Base-by-base conservation (phyloP, 1,140 invertebrate species). In the Microvelia longipes region DNA sequence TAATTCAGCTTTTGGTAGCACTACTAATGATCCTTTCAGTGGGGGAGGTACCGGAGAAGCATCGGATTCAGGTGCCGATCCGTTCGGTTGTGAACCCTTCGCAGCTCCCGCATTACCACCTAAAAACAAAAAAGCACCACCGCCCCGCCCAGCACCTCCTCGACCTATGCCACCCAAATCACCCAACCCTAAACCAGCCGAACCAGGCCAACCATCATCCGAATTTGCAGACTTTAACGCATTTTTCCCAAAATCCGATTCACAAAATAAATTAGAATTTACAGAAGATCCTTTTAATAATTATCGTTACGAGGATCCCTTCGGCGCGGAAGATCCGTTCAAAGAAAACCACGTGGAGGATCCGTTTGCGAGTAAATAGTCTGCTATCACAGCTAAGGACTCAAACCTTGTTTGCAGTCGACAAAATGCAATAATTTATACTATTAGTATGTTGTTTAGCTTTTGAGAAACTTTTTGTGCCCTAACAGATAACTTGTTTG, bases 81-180 rank as follows among this genome's bases (percentile, higher is more conserved):
- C 88, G 28, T 92, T 92, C 78, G 90, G 90, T 35, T 88, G 88
- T 75, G 92, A 94, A 83, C 91, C 92, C 60, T 96, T 96, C 75
- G 88, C 90, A 69, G 89, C 87, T 77, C 91, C 91, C 70, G 90
- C 89, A 67, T 82, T 93, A 74, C 91, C 91, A 64, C 90, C 92
- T 65, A 94, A 94, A 79, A 90, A 91, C 71, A 94, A 93, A 81
- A 94, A 93, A 81, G 86, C 88, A 75, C 91, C 91, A 69, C 92
- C 92, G 24, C 92, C 91, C 62, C 81, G 92, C 76, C 91, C 91
- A 1, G 84, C 91, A 76, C 87, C 89, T n/a, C 73, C 75, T 72
- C 71, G 73, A 61, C 75, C 71, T 63, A 72, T 28, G 79, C 81
- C 73, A 72, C 77, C 71, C 74, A 74, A 69, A 74, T 76, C 65